Evolutionary conservation across 2,797 vertebrate genomes (phyloP).

Genomic region (Centroberyx gerrardi): DNA sequence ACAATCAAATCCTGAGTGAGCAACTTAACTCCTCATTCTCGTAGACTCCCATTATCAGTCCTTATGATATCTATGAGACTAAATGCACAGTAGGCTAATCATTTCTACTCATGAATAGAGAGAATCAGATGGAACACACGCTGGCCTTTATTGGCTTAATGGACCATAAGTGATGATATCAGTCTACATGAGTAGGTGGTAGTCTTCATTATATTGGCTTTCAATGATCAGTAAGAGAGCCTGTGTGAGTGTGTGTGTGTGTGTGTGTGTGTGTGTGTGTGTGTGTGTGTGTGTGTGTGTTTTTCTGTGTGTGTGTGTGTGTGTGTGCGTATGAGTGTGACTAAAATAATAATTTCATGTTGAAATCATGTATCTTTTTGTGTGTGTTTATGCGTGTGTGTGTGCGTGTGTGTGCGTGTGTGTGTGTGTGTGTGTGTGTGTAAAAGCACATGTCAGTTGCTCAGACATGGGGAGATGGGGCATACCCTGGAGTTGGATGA

Average conservation of each 20-base stretch:
- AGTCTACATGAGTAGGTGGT: constrained; percentile 15
- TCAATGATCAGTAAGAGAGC: constrained; percentile 46
- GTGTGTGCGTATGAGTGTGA: neutral
- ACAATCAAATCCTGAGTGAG: neutral
- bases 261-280: neutral
- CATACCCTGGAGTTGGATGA: constrained; percentile 74
- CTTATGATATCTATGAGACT: constrained; percentile 22
- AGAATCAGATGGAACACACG: constrained; percentile 14
- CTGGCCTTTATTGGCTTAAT: constrained; percentile 38
- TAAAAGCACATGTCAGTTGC: constrained; percentile 53
- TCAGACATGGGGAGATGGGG: constrained; percentile 66
- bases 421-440: constrained; percentile 6
- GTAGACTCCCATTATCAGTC: neutral
- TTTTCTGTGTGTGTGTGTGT: neutral
- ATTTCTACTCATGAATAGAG: constrained; percentile 28
- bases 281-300: neutral
- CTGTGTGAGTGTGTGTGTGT: neutral
- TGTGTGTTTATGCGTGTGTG: constrained; percentile 4
- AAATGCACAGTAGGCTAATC: constrained; percentile 36
- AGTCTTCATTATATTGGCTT: constrained; percentile 49
- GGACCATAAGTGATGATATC: constrained; percentile 27
- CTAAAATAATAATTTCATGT: neutral
- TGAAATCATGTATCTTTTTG: neutral
- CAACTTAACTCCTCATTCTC: neutral
- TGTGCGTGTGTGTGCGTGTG: constrained; percentile 28